Conservation (phyloP, 1,140 invertebrate genomes). For the Phortica variegata region DNA sequence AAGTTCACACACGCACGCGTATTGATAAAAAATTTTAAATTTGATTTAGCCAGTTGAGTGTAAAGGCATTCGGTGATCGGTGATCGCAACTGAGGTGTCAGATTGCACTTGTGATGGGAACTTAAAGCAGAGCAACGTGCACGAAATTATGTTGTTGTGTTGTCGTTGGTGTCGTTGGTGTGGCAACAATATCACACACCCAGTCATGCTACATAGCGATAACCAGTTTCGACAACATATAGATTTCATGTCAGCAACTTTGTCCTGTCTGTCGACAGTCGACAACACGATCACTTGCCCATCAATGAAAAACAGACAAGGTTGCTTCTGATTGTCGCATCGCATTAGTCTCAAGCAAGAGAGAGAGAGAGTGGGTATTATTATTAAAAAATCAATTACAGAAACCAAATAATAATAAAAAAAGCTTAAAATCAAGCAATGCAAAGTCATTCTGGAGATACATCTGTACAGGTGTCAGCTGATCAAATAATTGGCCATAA, state of each 20-base stretch:
- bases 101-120: slow-evolving; percentile 40
- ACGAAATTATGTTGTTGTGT: no score
- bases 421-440: background rate
- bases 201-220: no score
- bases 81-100: slow-evolving; percentile 24
- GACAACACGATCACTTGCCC: no score
- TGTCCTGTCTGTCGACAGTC: no score
- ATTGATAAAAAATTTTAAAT: slow-evolving; percentile 11
- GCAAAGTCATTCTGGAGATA: background rate
- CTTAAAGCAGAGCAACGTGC: slow-evolving; percentile 24
- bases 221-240: slow-evolving; percentile 27
- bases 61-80: slow-evolving; percentile 44
- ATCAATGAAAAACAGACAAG: no score
- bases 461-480: slow-evolving; percentile 45
- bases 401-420: no score
- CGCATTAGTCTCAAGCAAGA: slow-evolving; percentile 31
- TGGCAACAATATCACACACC: slow-evolving; percentile 17
- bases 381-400: no score
- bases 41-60: slow-evolving; percentile 41
- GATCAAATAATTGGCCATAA: slow-evolving; percentile 19
- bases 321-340: slow-evolving; percentile 45
- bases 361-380: no score
- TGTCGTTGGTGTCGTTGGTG: slow-evolving; percentile 38
- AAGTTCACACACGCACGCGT: no score
- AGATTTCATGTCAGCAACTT: slow-evolving; percentile 41